Evolutionary conservation across 1,140 invertebrate genomes (phyloP), one percentile per base, ranked within the genome.

Genomic region (Matsumurasca onukii): DNA sequence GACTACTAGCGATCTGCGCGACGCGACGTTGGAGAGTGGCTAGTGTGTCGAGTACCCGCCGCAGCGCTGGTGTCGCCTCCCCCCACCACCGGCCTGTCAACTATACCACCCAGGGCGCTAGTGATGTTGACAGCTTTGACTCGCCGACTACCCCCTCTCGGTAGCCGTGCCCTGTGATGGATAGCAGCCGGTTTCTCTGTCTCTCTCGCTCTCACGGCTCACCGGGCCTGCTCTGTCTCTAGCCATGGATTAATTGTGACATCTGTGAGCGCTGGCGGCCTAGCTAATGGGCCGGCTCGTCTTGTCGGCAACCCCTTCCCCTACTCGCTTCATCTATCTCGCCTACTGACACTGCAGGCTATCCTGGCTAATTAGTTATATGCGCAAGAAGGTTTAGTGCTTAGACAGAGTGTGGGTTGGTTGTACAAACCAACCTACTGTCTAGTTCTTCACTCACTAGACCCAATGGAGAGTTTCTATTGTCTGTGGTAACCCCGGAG

Each of bases 111-210:
- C 80, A 81, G 78, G 76, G 78, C 75, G 79, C 73, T 78, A 78
- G 79, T 78, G 78, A 80, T 76, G 79, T 79, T 80, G 79, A 80
- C 79, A 78, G 78, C 78, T 78, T 79, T 80, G 76, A 79, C 64
- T 75, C 76, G 77, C 73, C 74, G 67, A 70, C 73, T 72, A 27
- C 57, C 66, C 63, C 57, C 71, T 62, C 39, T 72, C 71, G 68
- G 70, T 71, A 72, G 71, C 69, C 65, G 49, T 65, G 67, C 45
- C 66, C 61, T 20, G 45, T 64, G 66, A 71, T 71, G 59, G 67
- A 71, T 71, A 57, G 66, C 69, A 68, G 49, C 71, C 66, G 49
- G 67, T 65, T 69, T 57, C 59, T 67, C 52, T 57, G 48, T 30
- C 66, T 55, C 27, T 34, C 69, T 62, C 63, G 45, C 51, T 68